Base-by-base conservation (phyloP, 1,140 invertebrate species). In the Andrena cerasifolii region DNA sequence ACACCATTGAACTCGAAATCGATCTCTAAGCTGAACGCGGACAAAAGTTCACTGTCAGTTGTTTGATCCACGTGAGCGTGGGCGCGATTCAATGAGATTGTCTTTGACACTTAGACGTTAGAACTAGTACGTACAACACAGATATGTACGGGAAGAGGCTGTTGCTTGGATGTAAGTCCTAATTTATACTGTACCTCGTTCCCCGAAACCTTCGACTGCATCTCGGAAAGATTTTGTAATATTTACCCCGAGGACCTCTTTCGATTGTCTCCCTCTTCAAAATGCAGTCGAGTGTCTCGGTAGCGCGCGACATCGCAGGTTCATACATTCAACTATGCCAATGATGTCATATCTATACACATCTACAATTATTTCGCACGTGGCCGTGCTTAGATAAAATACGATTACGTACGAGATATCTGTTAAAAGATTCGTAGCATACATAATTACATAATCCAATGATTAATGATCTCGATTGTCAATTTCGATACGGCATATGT, bases 131-230 rank as follows among this genome's bases (percentile, higher is more conserved):
- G 21, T 73, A 66, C 81, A 84, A 86, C 80, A 89, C 62, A 87
- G 86, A 89, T 89, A 90, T 87, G 82, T 87, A 76, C 68, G 84
- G 79, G 85, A 90, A 87, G 79, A 88, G 85, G 62, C 59, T 75
- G 78, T 86, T 86, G 81, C 82, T 85, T 77, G 73, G 76, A 85
- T 85, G 24, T 77, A 73, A 73, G 43, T 58, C 70, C 63, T 73
- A 79, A 77, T 79, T 59, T 21, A 40, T 62, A 21, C 31, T 61
- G 26, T 79, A 18, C 33, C 53, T 71, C 8, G 31, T 61, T 72
- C 45, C 16, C 12, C 12, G 18, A 14, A 54, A 28, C 14, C 12
- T 28, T 40, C 40, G 40, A 68, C 28, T 54, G 28, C 31, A 18
- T 2, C 12, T 67, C 43, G 33, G n/a, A 6, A 31, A 40, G 18